Evolutionary conservation across 2,888 invertebrate species (phyloP).

Genomic region (Achlya flavicornis): DNA sequence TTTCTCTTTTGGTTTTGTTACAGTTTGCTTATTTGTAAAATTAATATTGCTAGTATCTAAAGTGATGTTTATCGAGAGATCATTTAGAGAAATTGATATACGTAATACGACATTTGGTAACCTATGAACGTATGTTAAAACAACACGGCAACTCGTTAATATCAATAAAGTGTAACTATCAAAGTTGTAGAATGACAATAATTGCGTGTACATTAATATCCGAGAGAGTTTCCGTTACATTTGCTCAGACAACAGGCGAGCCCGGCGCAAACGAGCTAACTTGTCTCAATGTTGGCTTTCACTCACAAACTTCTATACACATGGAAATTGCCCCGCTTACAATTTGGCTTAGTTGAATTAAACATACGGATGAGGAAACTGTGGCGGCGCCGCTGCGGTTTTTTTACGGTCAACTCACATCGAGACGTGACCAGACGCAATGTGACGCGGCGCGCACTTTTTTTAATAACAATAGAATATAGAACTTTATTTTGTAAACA

Average conservation of each 20-base stretch:
- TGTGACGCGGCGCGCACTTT: no score
- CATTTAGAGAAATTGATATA: no score
- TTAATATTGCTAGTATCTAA: no score
- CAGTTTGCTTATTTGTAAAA: no score
- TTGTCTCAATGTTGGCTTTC: slow-evolving; percentile 44
- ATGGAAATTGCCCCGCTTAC: slow-evolving; percentile 46
- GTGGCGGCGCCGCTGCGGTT: background rate
- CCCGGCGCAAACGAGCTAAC: slow-evolving; percentile 39
- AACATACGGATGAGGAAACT: slow-evolving; percentile 17
- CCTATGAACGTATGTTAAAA: no score
- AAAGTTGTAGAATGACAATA: background rate
- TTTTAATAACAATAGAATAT: no score
- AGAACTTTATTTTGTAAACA: no score
- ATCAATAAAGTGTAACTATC: background rate
- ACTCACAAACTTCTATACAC: slow-evolving; percentile 47
- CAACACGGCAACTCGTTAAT: background rate
- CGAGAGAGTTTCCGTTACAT: slow-evolving; percentile 31
- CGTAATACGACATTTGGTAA: no score
- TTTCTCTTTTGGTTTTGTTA: no score
- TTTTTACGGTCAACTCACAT: no score
- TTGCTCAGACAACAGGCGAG: slow-evolving; percentile 30
- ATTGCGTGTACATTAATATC: slow-evolving; percentile 15
- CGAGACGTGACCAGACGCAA: no score
- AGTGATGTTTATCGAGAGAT: no score
- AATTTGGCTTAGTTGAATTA: slow-evolving; percentile 27